These are phyloP conservation scores for Tholera decimalis DNA, from an alignment of 2,888 invertebrate species.

Conservation along the genomic window DNA sequence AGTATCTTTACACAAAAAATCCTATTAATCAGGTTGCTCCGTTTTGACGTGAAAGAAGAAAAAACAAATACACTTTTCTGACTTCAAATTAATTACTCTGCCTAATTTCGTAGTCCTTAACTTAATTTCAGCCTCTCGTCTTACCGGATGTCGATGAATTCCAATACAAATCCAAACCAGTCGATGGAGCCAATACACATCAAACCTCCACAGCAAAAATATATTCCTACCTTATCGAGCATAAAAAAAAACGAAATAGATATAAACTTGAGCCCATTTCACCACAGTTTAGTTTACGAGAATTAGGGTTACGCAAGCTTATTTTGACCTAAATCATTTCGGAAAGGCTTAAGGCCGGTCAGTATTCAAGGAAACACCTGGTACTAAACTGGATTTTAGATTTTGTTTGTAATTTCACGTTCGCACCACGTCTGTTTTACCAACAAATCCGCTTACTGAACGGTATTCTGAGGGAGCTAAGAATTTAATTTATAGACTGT, in stretches of 20 bases:
- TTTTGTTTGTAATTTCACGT: constrained; percentile 17
- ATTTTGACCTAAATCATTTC: constrained; percentile 44
- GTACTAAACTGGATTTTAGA: constrained; percentile 13
- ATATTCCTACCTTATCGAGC: background rate
- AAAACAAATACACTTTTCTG: too few relatives aligned
- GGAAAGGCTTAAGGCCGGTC: constrained; percentile 30
- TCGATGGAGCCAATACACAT: too few relatives aligned
- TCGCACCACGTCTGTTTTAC: background rate
- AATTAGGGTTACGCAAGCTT: constrained; percentile 18
- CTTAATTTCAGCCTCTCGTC: too few relatives aligned
- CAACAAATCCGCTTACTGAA: constrained; percentile 16
- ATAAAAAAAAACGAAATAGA: constrained; percentile 7
- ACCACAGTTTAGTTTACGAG: constrained; percentile 25
- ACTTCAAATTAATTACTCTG: too few relatives aligned
- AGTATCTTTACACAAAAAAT: too few relatives aligned
- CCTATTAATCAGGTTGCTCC: too few relatives aligned
- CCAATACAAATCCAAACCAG: too few relatives aligned
- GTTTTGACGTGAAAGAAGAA: too few relatives aligned
- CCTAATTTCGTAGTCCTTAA: too few relatives aligned
- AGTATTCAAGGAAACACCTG: constrained; percentile 32
- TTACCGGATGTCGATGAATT: too few relatives aligned
- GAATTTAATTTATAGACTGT: constrained; percentile 14
- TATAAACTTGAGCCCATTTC: background rate
- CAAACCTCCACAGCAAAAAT: too few relatives aligned
- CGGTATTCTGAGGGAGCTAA: background rate